Evolutionary conservation across 1,140 invertebrate genomes (phyloP).

Genomic region (Andricus grossulariae): DNA sequence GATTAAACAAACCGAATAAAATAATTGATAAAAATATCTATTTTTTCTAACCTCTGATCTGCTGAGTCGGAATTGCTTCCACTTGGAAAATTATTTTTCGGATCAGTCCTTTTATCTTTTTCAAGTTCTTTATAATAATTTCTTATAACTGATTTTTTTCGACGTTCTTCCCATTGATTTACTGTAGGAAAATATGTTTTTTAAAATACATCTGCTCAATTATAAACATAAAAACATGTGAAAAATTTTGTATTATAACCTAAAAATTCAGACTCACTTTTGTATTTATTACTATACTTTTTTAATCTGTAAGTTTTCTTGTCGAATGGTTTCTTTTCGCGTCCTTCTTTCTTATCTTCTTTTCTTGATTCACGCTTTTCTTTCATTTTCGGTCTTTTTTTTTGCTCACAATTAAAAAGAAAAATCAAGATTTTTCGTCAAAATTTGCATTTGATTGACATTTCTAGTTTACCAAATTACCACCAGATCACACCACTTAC

Average conservation of each 20-base stretch:
- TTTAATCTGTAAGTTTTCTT: constrained; percentile 80
- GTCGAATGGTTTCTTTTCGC: constrained; percentile 76
- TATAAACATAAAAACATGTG: constrained; percentile 31
- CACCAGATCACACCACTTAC: too few relatives aligned
- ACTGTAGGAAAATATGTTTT: constrained; percentile 60
- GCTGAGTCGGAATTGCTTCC: neutral
- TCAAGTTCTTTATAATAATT: constrained; percentile 78
- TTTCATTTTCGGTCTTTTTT: constrained; percentile 5
- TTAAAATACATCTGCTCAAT: neutral
- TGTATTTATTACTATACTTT: constrained; percentile 83
- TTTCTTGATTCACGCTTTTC: constrained; percentile 24
- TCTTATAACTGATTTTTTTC: constrained; percentile 76
- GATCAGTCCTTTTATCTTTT: constrained; percentile 65
- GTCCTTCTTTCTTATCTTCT: constrained; percentile 15
- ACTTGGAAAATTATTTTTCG: constrained; percentile 30
- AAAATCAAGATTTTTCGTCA: neutral
- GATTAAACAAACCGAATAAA: too few relatives aligned
- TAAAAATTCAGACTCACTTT: constrained; percentile 65
- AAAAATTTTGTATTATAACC: constrained; percentile 45
- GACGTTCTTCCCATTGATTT: constrained; percentile 80
- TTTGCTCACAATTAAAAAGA: neutral
- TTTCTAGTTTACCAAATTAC: too few relatives aligned
- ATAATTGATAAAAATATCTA: too few relatives aligned
- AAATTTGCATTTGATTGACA: neutral
- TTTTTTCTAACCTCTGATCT: neutral